phyloP scores from a whole-genome alignment of 2,113 vertebrate genomes.

The Peromyscus californicus region DNA sequence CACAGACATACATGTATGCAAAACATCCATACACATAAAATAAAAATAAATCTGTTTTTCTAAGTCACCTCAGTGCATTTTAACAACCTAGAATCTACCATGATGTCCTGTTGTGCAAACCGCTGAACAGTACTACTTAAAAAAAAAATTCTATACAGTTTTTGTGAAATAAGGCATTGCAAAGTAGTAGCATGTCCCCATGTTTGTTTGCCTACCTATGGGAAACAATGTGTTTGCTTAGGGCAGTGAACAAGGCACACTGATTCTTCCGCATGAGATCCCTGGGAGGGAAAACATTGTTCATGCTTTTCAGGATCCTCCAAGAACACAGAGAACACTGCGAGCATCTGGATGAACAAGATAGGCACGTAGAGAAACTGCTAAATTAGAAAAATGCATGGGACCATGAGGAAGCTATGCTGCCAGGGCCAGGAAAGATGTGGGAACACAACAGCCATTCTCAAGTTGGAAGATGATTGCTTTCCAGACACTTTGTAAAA shows the following conservation, averaged over 20 bases:
- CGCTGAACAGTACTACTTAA: neutral
- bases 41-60: neutral
- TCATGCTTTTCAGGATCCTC: neutral
- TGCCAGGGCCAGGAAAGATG: neutral
- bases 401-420: constrained; percentile 23
- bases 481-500: constrained; percentile 14
- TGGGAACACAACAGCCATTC: neutral
- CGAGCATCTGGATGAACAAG: neutral
- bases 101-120: neutral
- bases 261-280: neutral
- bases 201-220: neutral
- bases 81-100: neutral
- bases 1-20: neutral
- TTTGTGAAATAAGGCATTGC: neutral
- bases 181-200: neutral
- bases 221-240: neutral
- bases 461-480: neutral
- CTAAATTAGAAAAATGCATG: constrained; percentile 7
- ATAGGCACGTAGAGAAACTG: neutral
- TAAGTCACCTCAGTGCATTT: neutral
- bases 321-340: neutral
- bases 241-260: neutral
- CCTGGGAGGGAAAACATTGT: neutral
- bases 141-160: neutral
- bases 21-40: neutral